A percentile compares a stretch with the other conserved stretches of the same genome.
Evolutionary conservation across 1,140 invertebrate species (phyloP).

Genomic region (Ceratoteleas bidentatus): DNA sequence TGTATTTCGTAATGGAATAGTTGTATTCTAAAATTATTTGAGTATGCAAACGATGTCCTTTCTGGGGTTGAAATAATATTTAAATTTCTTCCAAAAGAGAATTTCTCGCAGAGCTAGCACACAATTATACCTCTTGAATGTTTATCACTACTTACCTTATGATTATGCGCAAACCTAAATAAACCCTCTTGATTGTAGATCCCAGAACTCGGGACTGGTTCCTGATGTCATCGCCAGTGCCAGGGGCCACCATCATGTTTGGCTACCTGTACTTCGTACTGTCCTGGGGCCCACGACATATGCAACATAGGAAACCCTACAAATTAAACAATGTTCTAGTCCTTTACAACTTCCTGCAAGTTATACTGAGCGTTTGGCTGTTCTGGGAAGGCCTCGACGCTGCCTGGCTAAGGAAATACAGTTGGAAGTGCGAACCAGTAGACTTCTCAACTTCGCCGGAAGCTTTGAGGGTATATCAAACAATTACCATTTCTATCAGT

Average conservation of each 20-base stretch:
- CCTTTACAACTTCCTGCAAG: slow-evolving; percentile 91
- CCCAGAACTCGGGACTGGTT: slow-evolving; percentile 92
- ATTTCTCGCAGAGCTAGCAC: too few species aligned
- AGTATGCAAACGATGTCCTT: too few species aligned
- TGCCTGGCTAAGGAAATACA: slow-evolving; percentile 86
- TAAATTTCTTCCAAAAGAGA: too few species aligned
- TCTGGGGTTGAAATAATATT: too few species aligned
- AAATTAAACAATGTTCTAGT: slow-evolving; percentile 89
- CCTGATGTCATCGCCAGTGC: slow-evolving; percentile 88
- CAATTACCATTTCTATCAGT: slow-evolving; percentile 16
- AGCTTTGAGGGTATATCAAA: slow-evolving; percentile 85
- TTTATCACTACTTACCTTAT: too few species aligned
- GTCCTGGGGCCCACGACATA: slow-evolving; percentile 89
- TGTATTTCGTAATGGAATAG: too few species aligned
- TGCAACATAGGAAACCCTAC: slow-evolving; percentile 90
- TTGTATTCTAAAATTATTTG: too few species aligned
- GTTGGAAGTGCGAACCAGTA: slow-evolving; percentile 92
- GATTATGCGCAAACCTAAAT: neutral
- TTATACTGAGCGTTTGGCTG: slow-evolving; percentile 88
- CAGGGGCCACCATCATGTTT: slow-evolving; percentile 86
- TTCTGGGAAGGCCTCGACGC: slow-evolving; percentile 87
- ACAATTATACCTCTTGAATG: too few species aligned
- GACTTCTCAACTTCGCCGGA: slow-evolving; percentile 87
- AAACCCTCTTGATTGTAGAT: slow-evolving; percentile 82
- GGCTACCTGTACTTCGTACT: slow-evolving; percentile 88